Base-by-base conservation (phyloP, 2,113 vertebrate species). In the Corvus hawaiiensis region DNA sequence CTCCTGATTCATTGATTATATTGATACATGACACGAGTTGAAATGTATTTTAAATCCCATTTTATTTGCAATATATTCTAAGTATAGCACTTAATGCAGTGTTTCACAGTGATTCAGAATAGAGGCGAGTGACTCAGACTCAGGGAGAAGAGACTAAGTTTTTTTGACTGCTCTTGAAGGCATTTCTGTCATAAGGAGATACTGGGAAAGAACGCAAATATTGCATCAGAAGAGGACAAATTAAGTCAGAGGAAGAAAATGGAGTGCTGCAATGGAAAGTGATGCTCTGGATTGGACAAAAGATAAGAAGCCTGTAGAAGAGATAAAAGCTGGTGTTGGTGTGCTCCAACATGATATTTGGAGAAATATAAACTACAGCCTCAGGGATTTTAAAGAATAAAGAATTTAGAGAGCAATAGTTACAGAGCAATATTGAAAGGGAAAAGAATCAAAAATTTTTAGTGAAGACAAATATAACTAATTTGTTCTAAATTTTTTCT, bases 81-180 rank as follows among this genome's bases (percentile, higher is more conserved):
- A 88, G n/a, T 74, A 86, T 77, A 77, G 91, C 80, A 35, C 37
- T 84, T 85, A 77, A 73, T 67, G 58, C 64, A 48, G 24, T 37
- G 79, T 74, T 91, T 77, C 33, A 13, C 32, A 48, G 39, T 48
- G 78, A 80, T 94, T 93, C 78, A 94, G 67, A 94, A 51, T 13
- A 90, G 55, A 85, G 18, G 13, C 5, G 11, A 52, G 56, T 96
- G 87, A 93, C 81, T 96, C 94, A 91, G 62, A 81, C 54, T 72
- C 54, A 76, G 26, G 35, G 43, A 83, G 51, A 90, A 80, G 35
- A 77, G 73, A 51, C 46, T 90, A 54, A 48, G 51, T 37, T 82
- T 71, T 85, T 97, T 85, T 61, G 27, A 55, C 85, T 94, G 39
- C 30, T 93, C 84, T 86, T 71, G 51, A 90, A 94, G 87, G 30